Percentiles rank a stretch among this genome's conserved stretches.
Conservation (phyloP, 2,113 vertebrate species). For the Amphiprion percula region DNA sequence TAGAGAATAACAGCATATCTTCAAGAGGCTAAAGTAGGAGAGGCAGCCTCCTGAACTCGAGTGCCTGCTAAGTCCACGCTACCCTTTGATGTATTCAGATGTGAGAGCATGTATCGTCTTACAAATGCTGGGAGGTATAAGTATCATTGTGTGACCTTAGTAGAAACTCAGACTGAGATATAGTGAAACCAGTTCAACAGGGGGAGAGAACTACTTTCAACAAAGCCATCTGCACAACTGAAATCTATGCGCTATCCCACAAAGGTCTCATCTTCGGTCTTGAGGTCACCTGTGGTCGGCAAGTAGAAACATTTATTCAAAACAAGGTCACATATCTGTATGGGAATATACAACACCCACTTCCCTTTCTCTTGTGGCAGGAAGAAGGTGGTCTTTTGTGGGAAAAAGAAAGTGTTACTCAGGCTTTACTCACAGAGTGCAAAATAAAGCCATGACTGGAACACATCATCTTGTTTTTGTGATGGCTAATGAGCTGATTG, state of each 20-base stretch:
- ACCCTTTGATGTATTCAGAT: constrained; percentile 66
- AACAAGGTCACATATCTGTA: constrained; percentile 73
- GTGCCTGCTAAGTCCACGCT: constrained; percentile 30
- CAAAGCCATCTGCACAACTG: constrained; percentile 39
- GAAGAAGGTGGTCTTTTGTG: constrained; percentile 71
- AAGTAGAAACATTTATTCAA: constrained; percentile 73
- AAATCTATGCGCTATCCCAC: constrained; percentile 51
- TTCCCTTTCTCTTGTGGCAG: constrained; percentile 71
- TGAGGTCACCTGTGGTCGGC: constrained; percentile 67
- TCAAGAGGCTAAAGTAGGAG: constrained; percentile 58
- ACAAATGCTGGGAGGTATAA: constrained; percentile 51
- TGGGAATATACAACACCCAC: constrained; percentile 59
- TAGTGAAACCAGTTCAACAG: constrained; percentile 19
- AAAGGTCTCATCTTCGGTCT: constrained; percentile 56
- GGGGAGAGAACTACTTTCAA: constrained; percentile 14
- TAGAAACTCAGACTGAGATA: constrained; percentile 39
- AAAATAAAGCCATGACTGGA: constrained; percentile 21
- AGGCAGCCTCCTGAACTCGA: constrained; percentile 46
- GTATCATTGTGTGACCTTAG: constrained; percentile 45
- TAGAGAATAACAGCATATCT: constrained; percentile 66
- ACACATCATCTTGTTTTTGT: constrained; percentile 65
- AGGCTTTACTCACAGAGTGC: constrained; percentile 68
- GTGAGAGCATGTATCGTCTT: constrained; percentile 45
- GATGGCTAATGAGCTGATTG: constrained; percentile 73
- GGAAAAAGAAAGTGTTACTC: constrained; percentile 76